A percentile compares a stretch with the other conserved stretches of the same genome.
phyloP scores from a whole-genome alignment of 2,113 vertebrate genomes.

The Siphamia tubifer region DNA sequence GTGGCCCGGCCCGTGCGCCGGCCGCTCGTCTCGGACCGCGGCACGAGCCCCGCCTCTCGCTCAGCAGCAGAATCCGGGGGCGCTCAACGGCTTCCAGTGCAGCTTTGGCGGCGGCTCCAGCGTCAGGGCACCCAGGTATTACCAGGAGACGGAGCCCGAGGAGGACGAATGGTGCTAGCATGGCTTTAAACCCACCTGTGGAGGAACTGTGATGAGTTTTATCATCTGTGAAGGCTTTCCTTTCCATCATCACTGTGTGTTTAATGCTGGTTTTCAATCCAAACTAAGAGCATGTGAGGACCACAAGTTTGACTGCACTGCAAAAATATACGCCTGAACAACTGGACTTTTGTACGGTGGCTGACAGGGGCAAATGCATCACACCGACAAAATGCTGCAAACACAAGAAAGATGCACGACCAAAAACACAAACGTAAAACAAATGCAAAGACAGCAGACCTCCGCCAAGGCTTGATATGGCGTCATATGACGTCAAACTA shows the following conservation, averaged over 20 bases:
- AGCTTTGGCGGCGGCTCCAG: conserved; percentile 80
- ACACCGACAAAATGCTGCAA: too few relatives aligned
- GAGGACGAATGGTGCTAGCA: conserved; percentile 96
- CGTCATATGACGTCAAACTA: too few relatives aligned
- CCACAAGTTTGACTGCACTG: not conserved
- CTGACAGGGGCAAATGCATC: too few relatives aligned
- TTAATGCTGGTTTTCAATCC: conserved; percentile 43
- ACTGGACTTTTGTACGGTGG: too few relatives aligned
- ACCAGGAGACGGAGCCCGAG: conserved; percentile 85
- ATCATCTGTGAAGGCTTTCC: conserved; percentile 84
- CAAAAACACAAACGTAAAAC: too few relatives aligned
- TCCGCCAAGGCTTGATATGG: too few relatives aligned
- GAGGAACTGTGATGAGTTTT: conserved; percentile 89
- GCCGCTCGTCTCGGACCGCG: conserved; percentile 84
- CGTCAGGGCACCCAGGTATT: conserved; percentile 81
- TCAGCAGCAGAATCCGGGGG: conserved; percentile 84
- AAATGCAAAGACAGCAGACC: too few relatives aligned
- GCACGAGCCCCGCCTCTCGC: conserved; percentile 84
- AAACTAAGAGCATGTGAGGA: not conserved
- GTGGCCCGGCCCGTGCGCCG: conserved; percentile 77
- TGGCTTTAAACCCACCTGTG: conserved; percentile 65
- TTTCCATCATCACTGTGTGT: conserved; percentile 66
- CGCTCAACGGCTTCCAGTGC: conserved; percentile 91
- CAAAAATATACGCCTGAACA: too few relatives aligned
- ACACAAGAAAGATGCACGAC: too few relatives aligned